Conservation (phyloP, 2,113 vertebrate species). For the Vimba vimba region DNA sequence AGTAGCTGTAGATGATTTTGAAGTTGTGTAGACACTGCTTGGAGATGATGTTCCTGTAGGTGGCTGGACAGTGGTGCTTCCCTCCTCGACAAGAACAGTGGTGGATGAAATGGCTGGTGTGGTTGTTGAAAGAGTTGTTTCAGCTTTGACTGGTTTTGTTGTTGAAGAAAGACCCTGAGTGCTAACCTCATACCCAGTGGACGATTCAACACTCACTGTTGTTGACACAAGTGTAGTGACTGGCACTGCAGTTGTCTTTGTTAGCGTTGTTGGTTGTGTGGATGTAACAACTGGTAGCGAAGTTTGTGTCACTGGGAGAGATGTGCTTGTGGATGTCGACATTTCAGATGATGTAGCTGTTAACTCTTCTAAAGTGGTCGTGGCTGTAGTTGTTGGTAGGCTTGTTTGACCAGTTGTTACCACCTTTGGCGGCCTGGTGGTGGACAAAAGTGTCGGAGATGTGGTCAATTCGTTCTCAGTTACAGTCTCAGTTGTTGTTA, state of each 20-base stretch:
- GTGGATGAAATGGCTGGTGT: not conserved
- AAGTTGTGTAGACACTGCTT: not conserved
- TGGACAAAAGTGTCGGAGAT: not conserved
- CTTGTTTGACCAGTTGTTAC: not conserved
- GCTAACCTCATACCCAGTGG: not conserved
- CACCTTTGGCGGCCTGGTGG: not conserved
- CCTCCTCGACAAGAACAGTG: not conserved
- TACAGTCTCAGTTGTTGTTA: not conserved
- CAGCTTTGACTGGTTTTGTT: not conserved
- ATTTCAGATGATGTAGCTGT: constrained; percentile 37
- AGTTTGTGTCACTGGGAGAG: not conserved
- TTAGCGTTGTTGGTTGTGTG: not conserved
- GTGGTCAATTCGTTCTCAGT: not conserved
- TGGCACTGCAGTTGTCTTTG: not conserved
- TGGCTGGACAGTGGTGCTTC: not conserved
- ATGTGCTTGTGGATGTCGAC: not conserved
- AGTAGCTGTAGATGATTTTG: not conserved
- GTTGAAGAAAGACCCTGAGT: constrained; percentile 6
- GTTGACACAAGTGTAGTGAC: not conserved
- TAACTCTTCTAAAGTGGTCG: accelerated
- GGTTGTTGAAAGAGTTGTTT: constrained; percentile 10
- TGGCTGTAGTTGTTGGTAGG: not conserved
- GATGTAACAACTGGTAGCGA: not conserved
- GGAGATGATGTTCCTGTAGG: not conserved
- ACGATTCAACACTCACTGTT: not conserved